A percentile compares a stretch with the other conserved stretches of the same genome.
phyloP scores from a whole-genome alignment of 2,888 invertebrate genomes.

The Pseudococcus longispinus region DNA sequence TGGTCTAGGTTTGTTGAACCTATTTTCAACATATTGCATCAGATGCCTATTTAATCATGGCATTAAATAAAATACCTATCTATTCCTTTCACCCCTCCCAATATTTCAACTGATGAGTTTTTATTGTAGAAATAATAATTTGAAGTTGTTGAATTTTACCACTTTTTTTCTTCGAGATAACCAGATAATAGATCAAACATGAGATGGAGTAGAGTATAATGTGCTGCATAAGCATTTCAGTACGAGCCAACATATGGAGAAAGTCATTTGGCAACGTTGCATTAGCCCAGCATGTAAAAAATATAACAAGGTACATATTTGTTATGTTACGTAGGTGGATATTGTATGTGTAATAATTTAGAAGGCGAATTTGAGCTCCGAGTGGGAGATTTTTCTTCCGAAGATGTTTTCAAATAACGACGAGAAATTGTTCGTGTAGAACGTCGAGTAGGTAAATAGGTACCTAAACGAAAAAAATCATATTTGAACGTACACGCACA shows the following conservation, averaged over 20 bases:
- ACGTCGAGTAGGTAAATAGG: neutral
- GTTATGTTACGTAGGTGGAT: neutral
- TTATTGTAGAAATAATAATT: too few species aligned
- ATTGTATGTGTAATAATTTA: neutral
- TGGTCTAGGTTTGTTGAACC: too few species aligned
- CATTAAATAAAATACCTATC: too few species aligned
- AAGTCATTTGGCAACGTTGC: neutral
- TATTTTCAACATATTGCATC: too few species aligned
- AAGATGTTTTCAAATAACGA: neutral
- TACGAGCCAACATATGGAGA: neutral
- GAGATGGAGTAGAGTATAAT: too few species aligned
- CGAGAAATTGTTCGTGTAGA: neutral
- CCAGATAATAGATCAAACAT: too few species aligned
- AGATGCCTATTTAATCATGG: too few species aligned
- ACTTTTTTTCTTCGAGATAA: too few species aligned
- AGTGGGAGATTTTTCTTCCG: neutral
- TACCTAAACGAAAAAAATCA: too few species aligned
- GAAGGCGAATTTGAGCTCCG: neutral
- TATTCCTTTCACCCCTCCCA: too few species aligned
- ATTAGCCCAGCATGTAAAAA: neutral
- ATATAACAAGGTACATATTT: neutral
- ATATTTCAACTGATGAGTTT: too few species aligned
- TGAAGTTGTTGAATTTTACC: too few species aligned
- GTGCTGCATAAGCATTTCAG: neutral
- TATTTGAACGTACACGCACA: neutral